Conservation (phyloP, 2,888 invertebrate genomes). For the Euplagia quadripunctaria region DNA sequence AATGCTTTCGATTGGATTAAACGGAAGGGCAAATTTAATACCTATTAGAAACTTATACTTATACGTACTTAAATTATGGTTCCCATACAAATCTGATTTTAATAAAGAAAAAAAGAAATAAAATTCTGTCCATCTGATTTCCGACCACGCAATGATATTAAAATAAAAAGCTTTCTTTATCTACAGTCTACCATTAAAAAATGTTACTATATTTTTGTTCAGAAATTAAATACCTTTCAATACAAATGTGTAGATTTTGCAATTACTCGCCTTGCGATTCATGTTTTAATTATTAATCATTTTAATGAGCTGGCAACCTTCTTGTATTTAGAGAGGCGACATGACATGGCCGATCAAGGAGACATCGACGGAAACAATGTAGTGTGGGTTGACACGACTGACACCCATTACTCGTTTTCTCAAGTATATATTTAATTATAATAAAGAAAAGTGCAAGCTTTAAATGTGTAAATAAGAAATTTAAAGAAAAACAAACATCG, state of each 20-base stretch:
- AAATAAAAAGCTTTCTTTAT: not conserved
- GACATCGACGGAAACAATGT: conserved; percentile 62
- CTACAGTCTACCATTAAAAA: not conserved
- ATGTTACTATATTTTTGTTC: not conserved
- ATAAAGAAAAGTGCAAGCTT: conserved; percentile 4
- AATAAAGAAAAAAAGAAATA: not conserved
- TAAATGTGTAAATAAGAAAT: not conserved
- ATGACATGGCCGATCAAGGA: conserved; percentile 59
- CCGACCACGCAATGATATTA: not conserved
- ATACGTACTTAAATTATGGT: not conserved
- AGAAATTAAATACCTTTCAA: not conserved
- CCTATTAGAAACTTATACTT: not conserved
- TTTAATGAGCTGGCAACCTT: conserved; percentile 58
- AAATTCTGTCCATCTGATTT: not conserved
- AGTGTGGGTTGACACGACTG: conserved; percentile 57
- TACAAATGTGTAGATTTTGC: not conserved
- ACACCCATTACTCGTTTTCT: conserved; percentile 5
- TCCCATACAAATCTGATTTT: not conserved
- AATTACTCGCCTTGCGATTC: conserved; percentile 11
- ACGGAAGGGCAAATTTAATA: not conserved
- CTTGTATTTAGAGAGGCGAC: conserved; percentile 62
- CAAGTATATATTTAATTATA: not conserved
- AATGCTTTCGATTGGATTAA: not conserved
- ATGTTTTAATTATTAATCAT: conserved; percentile 50
- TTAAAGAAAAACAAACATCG: not conserved